Percentiles rank a stretch among this genome's conserved stretches.
Conservation (phyloP, 2,888 invertebrate genomes). For the Drosophila kanekoi region DNA sequence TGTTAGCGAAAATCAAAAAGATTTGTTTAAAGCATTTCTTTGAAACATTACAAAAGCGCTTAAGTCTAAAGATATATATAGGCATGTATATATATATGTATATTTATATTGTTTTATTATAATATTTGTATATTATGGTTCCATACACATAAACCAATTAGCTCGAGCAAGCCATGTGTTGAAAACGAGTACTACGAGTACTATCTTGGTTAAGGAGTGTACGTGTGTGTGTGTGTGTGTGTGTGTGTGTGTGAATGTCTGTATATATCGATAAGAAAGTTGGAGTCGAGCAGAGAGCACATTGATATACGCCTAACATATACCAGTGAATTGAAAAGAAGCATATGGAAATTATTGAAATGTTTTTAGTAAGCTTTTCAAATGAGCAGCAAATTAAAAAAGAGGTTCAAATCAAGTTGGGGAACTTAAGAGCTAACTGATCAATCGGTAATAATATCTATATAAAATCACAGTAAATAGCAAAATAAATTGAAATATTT, state of each 20-base stretch:
- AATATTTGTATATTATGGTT: conserved; percentile 31
- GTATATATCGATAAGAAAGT: conserved; percentile 29
- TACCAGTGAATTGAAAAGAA: conserved; percentile 36
- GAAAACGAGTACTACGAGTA: conserved; percentile 29
- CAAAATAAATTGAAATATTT: conserved; percentile 25
- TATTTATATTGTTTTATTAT: conserved; percentile 22
- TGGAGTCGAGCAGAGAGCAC: conserved; percentile 51
- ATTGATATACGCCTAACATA: conserved; percentile 43
- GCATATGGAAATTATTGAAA: conserved; percentile 20
- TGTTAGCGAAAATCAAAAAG: conserved; percentile 43
- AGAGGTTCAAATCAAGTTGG: background rate
- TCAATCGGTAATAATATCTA: background rate
- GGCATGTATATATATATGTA: conserved; percentile 14
- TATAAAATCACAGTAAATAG: conserved; percentile 32
- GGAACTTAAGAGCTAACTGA: conserved; percentile 11
- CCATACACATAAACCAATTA: conserved; percentile 56
- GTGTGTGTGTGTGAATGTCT: conserved; percentile 24
- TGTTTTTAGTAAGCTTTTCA: conserved; percentile 15
- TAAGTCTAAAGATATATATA: conserved; percentile 48
- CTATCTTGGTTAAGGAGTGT: conserved; percentile 20
- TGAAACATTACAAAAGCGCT: conserved; percentile 73
- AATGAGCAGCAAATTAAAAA: conserved; percentile 15
- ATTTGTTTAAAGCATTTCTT: conserved; percentile 51
- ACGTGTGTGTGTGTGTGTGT: conserved; percentile 22
- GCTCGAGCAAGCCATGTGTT: conserved; percentile 46